These are phyloP conservation scores for Guaruba guarouba DNA, from an alignment of 2,113 vertebrate genomes.

Conservation along the genomic window DNA sequence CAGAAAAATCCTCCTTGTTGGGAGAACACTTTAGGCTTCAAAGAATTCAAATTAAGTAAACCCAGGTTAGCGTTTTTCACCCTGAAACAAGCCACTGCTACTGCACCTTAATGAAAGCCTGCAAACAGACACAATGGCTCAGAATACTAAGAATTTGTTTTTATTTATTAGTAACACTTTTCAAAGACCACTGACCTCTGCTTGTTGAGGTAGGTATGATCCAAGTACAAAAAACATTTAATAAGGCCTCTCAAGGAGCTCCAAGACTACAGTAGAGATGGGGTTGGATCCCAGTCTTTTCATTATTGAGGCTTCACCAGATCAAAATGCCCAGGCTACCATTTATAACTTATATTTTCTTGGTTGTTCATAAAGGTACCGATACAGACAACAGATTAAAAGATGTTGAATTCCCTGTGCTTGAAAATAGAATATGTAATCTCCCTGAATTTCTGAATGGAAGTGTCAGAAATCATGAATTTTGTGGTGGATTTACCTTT, in stretches of 20 bases:
- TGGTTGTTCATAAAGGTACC: not conserved
- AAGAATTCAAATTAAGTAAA: not conserved
- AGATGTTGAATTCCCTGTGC: not conserved
- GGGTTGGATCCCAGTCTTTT: not conserved
- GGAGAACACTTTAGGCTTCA: not conserved
- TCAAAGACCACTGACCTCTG: not conserved
- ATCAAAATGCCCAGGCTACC: not conserved
- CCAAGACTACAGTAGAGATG: not conserved
- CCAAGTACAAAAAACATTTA: not conserved
- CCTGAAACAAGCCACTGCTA: not conserved
- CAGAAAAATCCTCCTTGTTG: not conserved
- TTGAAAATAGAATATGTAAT: not conserved
- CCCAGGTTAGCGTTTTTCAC: not conserved
- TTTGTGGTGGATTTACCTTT: conserved; percentile 17
- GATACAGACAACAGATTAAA: not conserved
- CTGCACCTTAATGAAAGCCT: not conserved
- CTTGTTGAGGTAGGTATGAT: not conserved
- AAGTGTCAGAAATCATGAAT: not conserved
- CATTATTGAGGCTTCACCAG: not conserved
- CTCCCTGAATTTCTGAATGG: not conserved
- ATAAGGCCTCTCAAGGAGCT: not conserved
- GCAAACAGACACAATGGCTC: not conserved
- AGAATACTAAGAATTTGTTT: not conserved
- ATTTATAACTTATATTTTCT: not conserved
- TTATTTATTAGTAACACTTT: not conserved